Evolutionary conservation across 2,888 invertebrate genomes (phyloP).

Genomic region (Chymomyza caudatula): DNA sequence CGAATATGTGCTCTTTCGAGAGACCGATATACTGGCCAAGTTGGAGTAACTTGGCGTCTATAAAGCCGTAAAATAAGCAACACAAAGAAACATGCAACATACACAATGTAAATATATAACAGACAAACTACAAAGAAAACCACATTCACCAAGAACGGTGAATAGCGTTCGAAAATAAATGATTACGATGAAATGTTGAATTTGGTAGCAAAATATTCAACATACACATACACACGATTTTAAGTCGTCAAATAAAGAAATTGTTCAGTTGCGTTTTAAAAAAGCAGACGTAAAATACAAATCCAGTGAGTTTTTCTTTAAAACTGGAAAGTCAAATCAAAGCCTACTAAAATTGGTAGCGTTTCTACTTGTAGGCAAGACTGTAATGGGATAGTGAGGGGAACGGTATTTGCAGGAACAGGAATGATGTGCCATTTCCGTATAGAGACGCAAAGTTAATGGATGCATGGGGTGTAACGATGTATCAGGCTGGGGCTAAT

Average conservation of each 20-base stretch:
- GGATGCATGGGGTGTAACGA: too few species aligned
- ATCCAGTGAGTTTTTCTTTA: conserved; percentile 40
- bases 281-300: neutral
- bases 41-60: conserved; percentile 79
- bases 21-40: conserved; percentile 96
- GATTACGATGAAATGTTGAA: conserved; percentile 63
- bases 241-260: neutral
- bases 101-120: neutral
- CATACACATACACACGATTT: neutral
- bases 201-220: conserved; percentile 50
- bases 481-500: too few species aligned
- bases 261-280: conserved; percentile 3
- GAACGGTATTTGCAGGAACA: too few species aligned
- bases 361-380: too few species aligned
- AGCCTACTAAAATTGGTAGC: too few species aligned
- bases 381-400: too few species aligned
- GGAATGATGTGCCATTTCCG: too few species aligned
- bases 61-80: neutral
- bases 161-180: conserved; percentile 67
- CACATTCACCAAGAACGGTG: neutral
- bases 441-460: too few species aligned
- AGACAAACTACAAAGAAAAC: neutral
- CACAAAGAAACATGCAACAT: neutral
- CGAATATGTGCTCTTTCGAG: conserved; percentile 95
- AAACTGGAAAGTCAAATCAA: conserved; percentile 12